A percentile compares a stretch with the other conserved stretches of the same genome.
phyloP scores from a whole-genome alignment of 2,113 vertebrate species.

The Melanerpes formicivorus region DNA sequence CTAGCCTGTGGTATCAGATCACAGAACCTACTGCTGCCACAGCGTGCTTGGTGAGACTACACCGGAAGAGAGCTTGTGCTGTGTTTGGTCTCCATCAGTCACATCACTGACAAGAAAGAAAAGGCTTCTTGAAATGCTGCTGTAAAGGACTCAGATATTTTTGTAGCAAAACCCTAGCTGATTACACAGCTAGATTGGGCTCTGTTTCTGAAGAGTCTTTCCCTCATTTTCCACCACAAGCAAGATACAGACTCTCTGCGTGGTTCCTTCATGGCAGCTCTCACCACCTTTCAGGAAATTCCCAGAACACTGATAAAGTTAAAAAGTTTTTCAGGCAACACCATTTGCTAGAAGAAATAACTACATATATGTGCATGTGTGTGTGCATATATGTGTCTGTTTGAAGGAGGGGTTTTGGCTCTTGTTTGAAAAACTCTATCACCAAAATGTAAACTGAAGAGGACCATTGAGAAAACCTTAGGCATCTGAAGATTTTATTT shows the following conservation, averaged over 20 bases:
- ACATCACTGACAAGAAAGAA: not conserved
- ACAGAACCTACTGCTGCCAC: not conserved
- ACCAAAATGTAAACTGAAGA: not conserved
- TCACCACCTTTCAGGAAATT: not conserved
- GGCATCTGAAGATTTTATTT: not conserved
- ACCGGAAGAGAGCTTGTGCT: not conserved
- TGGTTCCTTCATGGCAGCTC: not conserved
- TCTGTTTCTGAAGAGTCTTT: not conserved
- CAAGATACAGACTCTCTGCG: not conserved
- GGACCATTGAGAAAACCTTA: not conserved
- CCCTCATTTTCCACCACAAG: not conserved
- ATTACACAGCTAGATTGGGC: not conserved
- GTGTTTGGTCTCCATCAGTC: not conserved
- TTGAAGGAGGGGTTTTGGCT: not conserved
- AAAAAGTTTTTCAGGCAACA: not conserved
- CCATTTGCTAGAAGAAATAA: not conserved
- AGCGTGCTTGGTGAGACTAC: not conserved
- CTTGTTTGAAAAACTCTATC: not conserved
- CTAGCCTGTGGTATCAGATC: not conserved
- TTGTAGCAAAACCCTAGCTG: not conserved
- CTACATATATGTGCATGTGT: fast-evolving
- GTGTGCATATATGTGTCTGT: not conserved
- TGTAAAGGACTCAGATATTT: not conserved
- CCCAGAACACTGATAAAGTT: not conserved
- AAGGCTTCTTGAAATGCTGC: not conserved